Evolutionary conservation across 1,140 invertebrate genomes (phyloP).

Genomic region (Pogonomyrmex barbatus): DNA sequence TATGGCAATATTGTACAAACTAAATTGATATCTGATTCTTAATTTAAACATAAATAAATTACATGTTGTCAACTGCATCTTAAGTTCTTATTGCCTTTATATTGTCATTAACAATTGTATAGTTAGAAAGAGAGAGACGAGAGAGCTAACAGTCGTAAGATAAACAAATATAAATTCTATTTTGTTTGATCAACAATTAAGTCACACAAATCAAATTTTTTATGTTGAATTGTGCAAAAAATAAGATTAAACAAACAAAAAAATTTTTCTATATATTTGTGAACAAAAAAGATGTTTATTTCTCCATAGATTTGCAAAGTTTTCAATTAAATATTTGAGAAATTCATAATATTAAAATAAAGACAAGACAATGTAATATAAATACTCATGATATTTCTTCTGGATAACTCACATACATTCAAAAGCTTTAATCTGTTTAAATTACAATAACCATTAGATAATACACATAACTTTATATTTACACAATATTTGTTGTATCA

Average conservation of each 20-base stretch:
- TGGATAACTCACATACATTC: constrained; percentile 76
- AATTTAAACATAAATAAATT: background rate
- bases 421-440: constrained; percentile 84
- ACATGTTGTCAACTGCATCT: background rate
- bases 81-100: background rate
- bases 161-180: constrained; percentile 17
- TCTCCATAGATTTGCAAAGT: background rate
- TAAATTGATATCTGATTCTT: background rate
- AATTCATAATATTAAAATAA: constrained; percentile 6
- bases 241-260: constrained; percentile 7
- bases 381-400: constrained; percentile 63
- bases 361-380: constrained; percentile 63
- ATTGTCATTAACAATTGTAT: constrained; percentile 9
- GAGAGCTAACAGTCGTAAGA: background rate
- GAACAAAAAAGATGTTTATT: background rate
- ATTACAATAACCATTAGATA: constrained; percentile 83
- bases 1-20: background rate
- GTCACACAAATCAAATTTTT: background rate
- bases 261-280: background rate
- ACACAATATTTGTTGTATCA: constrained; percentile 80
- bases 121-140: too few relatives aligned
- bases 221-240: background rate
- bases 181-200: constrained; percentile 8
- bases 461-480: constrained; percentile 83
- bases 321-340: constrained; percentile 3